phyloP scores from a whole-genome alignment of 2,888 invertebrate genomes.

The Apamea sordens region DNA sequence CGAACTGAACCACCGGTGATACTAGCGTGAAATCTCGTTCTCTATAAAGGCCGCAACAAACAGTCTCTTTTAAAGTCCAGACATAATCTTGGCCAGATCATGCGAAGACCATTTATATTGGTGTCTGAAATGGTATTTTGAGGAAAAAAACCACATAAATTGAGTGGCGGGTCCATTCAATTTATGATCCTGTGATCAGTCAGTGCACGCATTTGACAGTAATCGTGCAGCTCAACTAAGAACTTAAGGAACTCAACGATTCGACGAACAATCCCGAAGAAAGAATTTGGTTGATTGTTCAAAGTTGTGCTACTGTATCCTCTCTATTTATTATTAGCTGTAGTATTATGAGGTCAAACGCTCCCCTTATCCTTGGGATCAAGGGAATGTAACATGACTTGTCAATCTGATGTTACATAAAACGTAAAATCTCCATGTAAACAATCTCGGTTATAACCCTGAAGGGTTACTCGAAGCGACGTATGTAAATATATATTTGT shows the following conservation, averaged over 20 bases:
- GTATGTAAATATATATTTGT: conserved; percentile 24
- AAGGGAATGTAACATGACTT: conserved; percentile 46
- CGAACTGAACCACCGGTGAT: too few relatives aligned
- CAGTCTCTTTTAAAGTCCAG: background rate
- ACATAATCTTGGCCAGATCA: background rate
- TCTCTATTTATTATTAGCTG: conserved; percentile 5
- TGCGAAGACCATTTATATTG: background rate
- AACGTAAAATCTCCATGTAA: conserved; percentile 47
- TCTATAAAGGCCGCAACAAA: background rate
- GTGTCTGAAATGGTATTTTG: background rate
- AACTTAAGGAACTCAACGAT: background rate
- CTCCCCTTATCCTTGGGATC: conserved; percentile 42
- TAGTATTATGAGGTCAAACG: conserved; percentile 34
- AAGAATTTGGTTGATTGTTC: background rate
- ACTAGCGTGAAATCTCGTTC: too few relatives aligned
- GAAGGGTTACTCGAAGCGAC: conserved; percentile 29
- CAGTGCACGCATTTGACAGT: too few relatives aligned
- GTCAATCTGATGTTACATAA: conserved; percentile 48
- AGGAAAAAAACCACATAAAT: background rate
- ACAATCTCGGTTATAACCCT: conserved; percentile 22
- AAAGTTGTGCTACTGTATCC: conserved; percentile 4
- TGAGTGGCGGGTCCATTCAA: too few relatives aligned
- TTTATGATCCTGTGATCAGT: background rate
- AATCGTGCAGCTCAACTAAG: background rate
- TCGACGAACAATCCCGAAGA: too few relatives aligned